Evolutionary conservation across 2,113 vertebrate genomes (phyloP), one percentile per base, ranked within the genome.

Genomic region (Alligator mississippiensis): DNA sequence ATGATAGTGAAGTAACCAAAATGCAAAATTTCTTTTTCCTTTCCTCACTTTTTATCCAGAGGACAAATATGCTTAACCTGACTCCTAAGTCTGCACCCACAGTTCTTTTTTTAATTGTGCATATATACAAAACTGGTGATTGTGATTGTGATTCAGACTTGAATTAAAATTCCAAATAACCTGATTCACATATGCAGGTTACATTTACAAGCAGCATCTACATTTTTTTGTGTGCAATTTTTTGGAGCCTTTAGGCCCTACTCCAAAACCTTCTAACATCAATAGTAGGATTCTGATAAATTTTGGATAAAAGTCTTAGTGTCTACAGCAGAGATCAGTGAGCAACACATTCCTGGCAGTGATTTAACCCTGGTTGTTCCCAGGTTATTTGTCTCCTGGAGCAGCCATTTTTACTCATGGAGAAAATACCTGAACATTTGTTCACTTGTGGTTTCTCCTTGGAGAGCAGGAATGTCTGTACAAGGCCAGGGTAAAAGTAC

Each of bases 261-360:
- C 25, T 28, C 9, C 80, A 61, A 14, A 47, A 4, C 11, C 18
- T 9, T 80, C 34, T 1, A 1, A 11, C 1, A 0, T 30, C 70
- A 54, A 6, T 13, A 3, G 12, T 34, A 80, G 76, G 68, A 84
- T 5, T 25, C 5, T 17, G n/a, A 12, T n/a, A 61, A 27, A n/a
- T 4, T 83, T 76, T 47, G 9, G n/a, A 74, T 64, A 34, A 72
- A 61, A 64, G 21, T 21, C 5, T 55, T 25, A 85, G 38, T 13
- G 47, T n/a, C 59, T 6, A 17, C 3, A 83, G 38, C 11, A 47
- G 47, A 47, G 47, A 47, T 47, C 47, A 47, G 47, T 47, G 47
- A 47, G 47, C 47, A 47, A 47, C 47, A 47, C 47, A 47, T 47
- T 8, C 47, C 47, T 47, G 47, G 47, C 7, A 47, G 47, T 47